Evolutionary conservation across 2,888 invertebrate species (phyloP), one percentile per base, ranked within the genome.

Genomic region (Metacarcinus magister): DNA sequence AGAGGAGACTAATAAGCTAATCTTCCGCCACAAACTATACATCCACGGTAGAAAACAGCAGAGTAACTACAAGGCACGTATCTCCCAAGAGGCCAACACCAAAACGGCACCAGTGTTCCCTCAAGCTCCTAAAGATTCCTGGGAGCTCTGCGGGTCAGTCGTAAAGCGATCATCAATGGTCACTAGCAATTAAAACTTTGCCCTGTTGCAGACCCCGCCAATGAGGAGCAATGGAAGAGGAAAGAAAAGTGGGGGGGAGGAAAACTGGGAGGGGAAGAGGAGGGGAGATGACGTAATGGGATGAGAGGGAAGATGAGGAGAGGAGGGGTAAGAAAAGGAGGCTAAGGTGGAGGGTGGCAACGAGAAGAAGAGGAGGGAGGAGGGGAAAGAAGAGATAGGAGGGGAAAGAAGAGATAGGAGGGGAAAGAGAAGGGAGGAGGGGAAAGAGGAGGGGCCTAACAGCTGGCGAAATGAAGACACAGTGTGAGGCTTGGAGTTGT

Each of bases 391-490:
- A 10, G 32, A 4, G 39, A 39, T 4, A 32, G 39, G 16, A 16
- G 16, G 32, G 75, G 28, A 16, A 75, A 10, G 16, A 4, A 28
- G 39, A 16, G 32, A 16, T 0, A 10, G 32, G 39, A 39, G 39
- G 16, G 16, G 39, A 2, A 32, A 39, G 39, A 10, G 39, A 39
- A 16, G 32, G 87, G 32, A 16, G 82, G 32, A 32, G 32, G 39
- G 4, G 16, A 87, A 87, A 39, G 16, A 13, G 87, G 87, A 87
- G 16, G 87, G 39, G 39, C 13, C 13, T 32, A 87, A 39, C 87
- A 87, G 87, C 87, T 87, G 87, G 87, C 28, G 32, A 32, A 87
- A 87, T 87, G 87, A 87, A 87, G 39, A 87, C 82, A 82, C 87
- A 87, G 87, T 87, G 87, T 0, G 39, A 39, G 39, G 39, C n/a